Evolutionary conservation across 64 coral and sea anemone species (phyloP), one percentile per base, ranked within the genome.

Genomic region (Acropora tenuis): DNA sequence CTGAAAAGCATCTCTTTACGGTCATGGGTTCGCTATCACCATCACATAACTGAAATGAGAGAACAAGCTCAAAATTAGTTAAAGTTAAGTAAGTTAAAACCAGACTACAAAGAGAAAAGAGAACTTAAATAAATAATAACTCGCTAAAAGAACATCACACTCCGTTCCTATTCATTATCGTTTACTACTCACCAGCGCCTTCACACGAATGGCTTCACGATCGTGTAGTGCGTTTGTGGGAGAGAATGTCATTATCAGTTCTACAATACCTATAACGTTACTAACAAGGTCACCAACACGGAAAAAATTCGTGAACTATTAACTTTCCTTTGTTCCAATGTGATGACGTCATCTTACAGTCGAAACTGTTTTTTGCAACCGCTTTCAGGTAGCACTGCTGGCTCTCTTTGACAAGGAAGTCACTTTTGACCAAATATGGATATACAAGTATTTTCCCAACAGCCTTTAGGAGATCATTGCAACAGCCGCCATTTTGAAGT

Each of bases 131-230:
- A 47, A 86, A 53, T 59, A 12, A 78, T 78, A 78, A 59, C 20
- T 1, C 48, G 43, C 65, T 30, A 75, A 73, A 77, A 52, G 61
- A 90, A 42, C 75, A 69, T 42, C 10, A 16, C 7, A 60, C 60
- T 69, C 41, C 42, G 5, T 50, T 15, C 8, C 9, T 63, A 47
- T 12, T 17, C 58, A 63, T 40, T 74, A 76, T 40, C 2, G 11
- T 11, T 18, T 20, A 49, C 73, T 57, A 90, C 92, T 68, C 78
- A 97, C 95, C 95, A 91, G 11, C 42, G 95, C 95, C 80, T 93
- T 90, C 3, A 97, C 92, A n/a, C 95, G 88, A 84, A 97, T 97
- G 11, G 95, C 95, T 41, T 97, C 95, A 19, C 95, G 63, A 79
- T 97, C 95, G 57, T 97, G 88, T 57, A 95, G 75, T 72, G 87